These are phyloP conservation scores for Eremophila alpestris DNA, from an alignment of 2,797 vertebrate genomes.

Conservation along the genomic window DNA sequence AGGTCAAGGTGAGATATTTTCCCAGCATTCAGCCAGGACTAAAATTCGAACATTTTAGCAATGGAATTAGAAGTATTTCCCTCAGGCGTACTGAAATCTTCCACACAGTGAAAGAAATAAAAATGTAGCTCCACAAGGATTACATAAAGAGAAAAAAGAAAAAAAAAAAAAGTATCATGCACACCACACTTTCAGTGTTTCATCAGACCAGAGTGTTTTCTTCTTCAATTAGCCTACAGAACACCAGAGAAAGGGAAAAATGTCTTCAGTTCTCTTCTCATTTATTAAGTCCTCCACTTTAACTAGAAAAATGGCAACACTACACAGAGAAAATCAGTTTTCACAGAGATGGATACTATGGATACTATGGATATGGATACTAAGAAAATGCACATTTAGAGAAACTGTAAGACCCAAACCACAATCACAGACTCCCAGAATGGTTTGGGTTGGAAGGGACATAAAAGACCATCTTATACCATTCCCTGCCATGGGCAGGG, in stretches of 20 bases:
- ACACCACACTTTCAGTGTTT: neutral
- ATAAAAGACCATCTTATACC: neutral
- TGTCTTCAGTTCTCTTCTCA: neutral
- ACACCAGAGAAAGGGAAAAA: neutral
- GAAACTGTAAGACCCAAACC: neutral
- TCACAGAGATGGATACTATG: neutral
- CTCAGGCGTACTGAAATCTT: neutral
- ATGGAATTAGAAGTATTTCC: neutral
- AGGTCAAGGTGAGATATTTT: neutral
- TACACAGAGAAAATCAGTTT: neutral
- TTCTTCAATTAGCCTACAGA: neutral
- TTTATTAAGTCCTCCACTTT: neutral
- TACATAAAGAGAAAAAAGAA: neutral
- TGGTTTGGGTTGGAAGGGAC: neutral
- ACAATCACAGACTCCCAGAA: neutral
- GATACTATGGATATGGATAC: neutral
- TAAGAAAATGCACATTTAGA: neutral
- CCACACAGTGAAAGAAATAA: neutral
- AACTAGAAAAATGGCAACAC: neutral
- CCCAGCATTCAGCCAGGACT: neutral
- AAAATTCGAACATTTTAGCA: neutral
- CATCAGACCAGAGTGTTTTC: neutral
- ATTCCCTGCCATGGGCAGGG: neutral
- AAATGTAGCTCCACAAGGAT: neutral
- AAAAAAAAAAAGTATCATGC: accelerated